Conservation (phyloP, 2,113 vertebrate genomes). For the Rattus rattus region DNA sequence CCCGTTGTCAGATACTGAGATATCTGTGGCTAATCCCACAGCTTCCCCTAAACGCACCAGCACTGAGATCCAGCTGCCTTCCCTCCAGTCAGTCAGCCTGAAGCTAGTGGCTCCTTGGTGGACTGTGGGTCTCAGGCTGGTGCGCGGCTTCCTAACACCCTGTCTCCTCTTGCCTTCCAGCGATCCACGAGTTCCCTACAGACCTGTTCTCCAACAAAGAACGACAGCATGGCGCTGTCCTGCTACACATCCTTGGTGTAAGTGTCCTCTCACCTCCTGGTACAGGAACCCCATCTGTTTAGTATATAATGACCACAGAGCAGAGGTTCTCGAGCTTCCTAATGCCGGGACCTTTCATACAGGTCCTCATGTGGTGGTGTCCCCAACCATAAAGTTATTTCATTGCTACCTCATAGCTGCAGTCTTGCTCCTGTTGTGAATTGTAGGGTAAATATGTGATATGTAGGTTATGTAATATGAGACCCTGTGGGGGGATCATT, state of each 20-base stretch:
- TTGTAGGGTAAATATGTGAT: not conserved
- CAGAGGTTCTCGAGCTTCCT: not conserved
- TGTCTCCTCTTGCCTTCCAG: constrained; percentile 86
- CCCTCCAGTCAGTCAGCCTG: not conserved
- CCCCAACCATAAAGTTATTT: not conserved
- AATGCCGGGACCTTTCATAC: not conserved
- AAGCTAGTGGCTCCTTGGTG: not conserved
- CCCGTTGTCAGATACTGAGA: not conserved
- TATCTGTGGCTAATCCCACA: not conserved
- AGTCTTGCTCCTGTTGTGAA: not conserved
- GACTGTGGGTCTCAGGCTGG: not conserved
- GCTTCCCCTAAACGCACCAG: not conserved
- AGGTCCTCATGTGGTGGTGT: not conserved
- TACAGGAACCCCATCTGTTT: not conserved
- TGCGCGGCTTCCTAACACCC: not conserved
- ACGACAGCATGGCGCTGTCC: constrained; percentile 91
- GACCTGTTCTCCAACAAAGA: constrained; percentile 95
- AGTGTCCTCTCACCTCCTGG: constrained; percentile 77
- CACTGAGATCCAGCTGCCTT: no score
- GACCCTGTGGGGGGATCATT: not conserved
- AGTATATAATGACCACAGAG: not conserved
- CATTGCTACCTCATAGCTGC: not conserved
- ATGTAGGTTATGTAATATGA: not conserved
- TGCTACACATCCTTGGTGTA: constrained; percentile 95
- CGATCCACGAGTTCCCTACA: constrained; percentile 95